A percentile compares a stretch with the other conserved stretches of the same genome.
These are phyloP conservation scores for Limosa lapponica DNA, from an alignment of 2,797 vertebrate species.

Conservation along the genomic window DNA sequence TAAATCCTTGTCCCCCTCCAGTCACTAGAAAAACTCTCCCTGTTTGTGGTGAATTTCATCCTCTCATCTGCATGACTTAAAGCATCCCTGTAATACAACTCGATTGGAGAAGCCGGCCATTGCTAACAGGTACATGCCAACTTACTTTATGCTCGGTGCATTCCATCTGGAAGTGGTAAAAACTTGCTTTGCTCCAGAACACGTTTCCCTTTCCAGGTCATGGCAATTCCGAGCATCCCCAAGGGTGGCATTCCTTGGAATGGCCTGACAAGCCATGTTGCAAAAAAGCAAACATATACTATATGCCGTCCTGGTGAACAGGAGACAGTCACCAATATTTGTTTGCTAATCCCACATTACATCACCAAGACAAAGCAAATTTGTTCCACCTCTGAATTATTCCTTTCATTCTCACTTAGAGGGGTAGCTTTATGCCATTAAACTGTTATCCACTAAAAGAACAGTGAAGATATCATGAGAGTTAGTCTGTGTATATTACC, in stretches of 20 bases:
- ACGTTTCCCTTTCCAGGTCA: rapidly evolving
- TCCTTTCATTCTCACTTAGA: not conserved
- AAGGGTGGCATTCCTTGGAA: not conserved
- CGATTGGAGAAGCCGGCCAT: not conserved
- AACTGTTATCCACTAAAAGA: not conserved
- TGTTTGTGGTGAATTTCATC: not conserved
- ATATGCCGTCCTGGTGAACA: rapidly evolving
- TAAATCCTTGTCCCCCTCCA: not conserved
- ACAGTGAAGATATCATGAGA: not conserved
- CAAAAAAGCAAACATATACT: rapidly evolving
- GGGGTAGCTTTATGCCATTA: not conserved
- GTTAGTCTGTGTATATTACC: not conserved
- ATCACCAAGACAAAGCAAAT: not conserved
- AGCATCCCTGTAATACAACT: not conserved
- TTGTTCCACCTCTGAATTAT: not conserved
- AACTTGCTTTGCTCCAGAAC: not conserved
- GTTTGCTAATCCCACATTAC: not conserved
- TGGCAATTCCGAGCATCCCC: not conserved
- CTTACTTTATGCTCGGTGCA: rapidly evolving
- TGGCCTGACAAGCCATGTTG: rapidly evolving
- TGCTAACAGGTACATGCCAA: not conserved
- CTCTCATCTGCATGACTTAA: not conserved
- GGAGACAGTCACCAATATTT: not conserved
- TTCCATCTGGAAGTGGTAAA: not conserved
- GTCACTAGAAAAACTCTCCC: not conserved